Evolutionary conservation across 2,888 invertebrate genomes (phyloP), one percentile per base, ranked within the genome.

Genomic region (Minunthozetes semirufus): DNA sequence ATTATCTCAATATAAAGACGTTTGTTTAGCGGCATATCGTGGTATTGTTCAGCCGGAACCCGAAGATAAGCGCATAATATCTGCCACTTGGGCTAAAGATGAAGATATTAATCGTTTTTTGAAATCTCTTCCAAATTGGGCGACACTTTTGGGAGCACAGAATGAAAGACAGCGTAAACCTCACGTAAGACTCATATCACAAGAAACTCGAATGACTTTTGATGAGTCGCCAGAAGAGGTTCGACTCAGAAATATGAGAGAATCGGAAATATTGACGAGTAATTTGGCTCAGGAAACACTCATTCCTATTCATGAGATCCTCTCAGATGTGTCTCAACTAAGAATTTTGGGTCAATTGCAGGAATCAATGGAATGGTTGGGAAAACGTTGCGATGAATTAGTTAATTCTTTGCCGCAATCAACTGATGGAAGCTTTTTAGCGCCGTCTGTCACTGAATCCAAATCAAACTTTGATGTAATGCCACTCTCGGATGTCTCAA

Each of bases 21-120:
- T 78, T 4, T 91, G 91, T 80, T 87, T 88, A 78, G 86, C 87
- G 0, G 89, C 90, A 0, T 92, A 91, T 82, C 85, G 88, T 77
- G 81, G 88, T 63, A 89, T 91, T 77, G 90, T 91, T 0, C 90
- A 90, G 81, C 88, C 89, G 0, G 90, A 90, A 80, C 87, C 89
- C 0, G 90, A 91, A 81, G 90, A 91, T 80, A 87, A 89, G 79
- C 85, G 89, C 77, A 89, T 93, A 76, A 90, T 91, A 79, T 91
- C 91, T 80, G 91, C 92, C 0, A 88, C 89, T 15, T 93, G 95
- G 95, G 87, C 95, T 0, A 92, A 93, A 79, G 96, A 97, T 83
- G 94, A 94, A 80, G 96, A 97, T 82, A 95, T 97, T 77, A 93
- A 91, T 81, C 85, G 95, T 73, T 93, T 95, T 84, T 87, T 97